Conservation (phyloP, 2,113 vertebrate species). For the Corvus hawaiiensis region DNA sequence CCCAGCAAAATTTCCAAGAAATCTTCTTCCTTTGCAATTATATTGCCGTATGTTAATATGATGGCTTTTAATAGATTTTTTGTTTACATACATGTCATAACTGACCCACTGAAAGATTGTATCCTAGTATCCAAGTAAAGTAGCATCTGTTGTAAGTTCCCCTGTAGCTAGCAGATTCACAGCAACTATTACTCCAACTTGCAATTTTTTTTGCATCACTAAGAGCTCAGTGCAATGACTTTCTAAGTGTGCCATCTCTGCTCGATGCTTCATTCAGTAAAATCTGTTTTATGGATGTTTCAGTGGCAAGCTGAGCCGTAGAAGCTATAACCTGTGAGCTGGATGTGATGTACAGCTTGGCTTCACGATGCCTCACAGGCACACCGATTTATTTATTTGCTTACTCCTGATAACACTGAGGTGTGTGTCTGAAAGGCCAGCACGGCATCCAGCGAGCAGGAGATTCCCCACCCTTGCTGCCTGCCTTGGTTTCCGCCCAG, state of each 20-base stretch:
- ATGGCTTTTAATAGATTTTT: neutral
- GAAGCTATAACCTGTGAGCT: neutral
- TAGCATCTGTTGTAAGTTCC: neutral
- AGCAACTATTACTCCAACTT: neutral
- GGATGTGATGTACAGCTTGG: neutral
- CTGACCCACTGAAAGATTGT: neutral
- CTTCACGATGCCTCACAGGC: neutral
- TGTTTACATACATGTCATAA: neutral
- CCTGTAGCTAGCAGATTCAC: neutral
- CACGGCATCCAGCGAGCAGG: accelerated
- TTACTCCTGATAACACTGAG: neutral
- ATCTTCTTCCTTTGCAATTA: neutral
- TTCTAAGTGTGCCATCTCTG: neutral
- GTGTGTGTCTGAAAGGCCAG: neutral
- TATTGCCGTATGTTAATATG: neutral
- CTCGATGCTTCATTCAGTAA: neutral
- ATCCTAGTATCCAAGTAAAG: neutral
- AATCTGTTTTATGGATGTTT: neutral
- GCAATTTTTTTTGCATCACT: neutral
- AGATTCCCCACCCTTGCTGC: slow-evolving; percentile 24
- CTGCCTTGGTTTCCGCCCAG: slow-evolving; percentile 1
- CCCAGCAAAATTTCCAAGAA: neutral
- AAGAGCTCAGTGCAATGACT: neutral
- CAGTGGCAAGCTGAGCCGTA: neutral
- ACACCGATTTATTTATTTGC: neutral